phyloP scores from a whole-genome alignment of 2,113 vertebrate genomes.

The Mus spicilegus region DNA sequence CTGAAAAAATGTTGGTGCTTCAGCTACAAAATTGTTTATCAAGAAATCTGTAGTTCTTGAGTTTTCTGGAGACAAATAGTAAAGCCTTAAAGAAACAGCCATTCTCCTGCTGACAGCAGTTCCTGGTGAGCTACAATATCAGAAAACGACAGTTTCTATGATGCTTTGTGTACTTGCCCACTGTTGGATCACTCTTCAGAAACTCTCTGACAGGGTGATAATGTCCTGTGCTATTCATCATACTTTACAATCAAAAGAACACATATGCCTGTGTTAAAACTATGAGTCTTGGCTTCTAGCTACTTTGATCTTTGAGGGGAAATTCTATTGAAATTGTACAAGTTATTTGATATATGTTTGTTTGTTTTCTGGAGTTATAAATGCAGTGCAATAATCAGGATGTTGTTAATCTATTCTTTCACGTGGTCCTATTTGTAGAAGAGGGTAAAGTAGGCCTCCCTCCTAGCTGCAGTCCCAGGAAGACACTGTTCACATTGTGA shows the following conservation, averaged over 20 bases:
- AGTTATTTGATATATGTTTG: not conserved
- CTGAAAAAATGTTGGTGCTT: not conserved
- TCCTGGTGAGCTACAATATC: not conserved
- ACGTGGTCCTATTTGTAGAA: not conserved
- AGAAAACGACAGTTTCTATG: not conserved
- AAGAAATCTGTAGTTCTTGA: conserved; percentile 49
- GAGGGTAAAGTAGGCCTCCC: not conserved
- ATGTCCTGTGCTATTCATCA: conserved; percentile 50
- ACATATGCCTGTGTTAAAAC: conserved; percentile 39
- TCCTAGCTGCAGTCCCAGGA: conserved; percentile 1
- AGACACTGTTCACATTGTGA: conserved; percentile 69
- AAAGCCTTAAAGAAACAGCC: not conserved
- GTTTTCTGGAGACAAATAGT: not conserved
- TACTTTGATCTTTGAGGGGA: conserved; percentile 29
- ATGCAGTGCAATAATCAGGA: not conserved
- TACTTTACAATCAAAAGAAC: conserved; percentile 35
- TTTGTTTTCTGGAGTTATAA: conserved; percentile 43
- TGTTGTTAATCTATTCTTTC: conserved; percentile 31
- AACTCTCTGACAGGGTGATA: conserved; percentile 51
- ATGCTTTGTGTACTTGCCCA: not conserved
- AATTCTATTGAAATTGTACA: conserved; percentile 20
- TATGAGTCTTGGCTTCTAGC: conserved; percentile 31
- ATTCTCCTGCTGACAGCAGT: not conserved
- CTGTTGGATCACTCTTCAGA: conserved; percentile 42
- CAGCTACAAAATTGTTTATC: conserved; percentile 31